phyloP scores from a whole-genome alignment of 2,113 vertebrate genomes.

The Mixornis gularis region DNA sequence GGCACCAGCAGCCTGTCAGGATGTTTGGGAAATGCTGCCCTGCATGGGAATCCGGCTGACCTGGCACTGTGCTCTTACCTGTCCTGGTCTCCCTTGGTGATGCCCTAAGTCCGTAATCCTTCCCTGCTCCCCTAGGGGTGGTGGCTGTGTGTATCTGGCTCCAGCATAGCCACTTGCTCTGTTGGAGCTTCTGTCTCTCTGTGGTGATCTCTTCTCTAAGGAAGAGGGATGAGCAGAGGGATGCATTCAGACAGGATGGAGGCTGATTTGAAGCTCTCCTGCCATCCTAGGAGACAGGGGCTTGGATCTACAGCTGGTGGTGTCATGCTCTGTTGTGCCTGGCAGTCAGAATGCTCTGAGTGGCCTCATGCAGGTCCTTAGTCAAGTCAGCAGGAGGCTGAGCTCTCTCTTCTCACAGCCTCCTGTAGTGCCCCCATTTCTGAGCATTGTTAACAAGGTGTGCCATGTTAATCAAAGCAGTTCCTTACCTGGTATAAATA shows the following conservation, averaged over 20 bases:
- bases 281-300: neutral
- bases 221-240: neutral
- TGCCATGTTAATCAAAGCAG: neutral
- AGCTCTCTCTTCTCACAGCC: neutral
- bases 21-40: neutral
- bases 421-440: neutral
- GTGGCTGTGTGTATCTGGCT: neutral
- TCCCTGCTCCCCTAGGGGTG: neutral
- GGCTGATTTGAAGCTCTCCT: neutral
- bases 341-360: neutral
- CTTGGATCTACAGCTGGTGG: neutral
- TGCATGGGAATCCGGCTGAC: neutral
- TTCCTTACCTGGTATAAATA: neutral
- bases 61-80: neutral
- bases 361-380: neutral
- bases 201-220: neutral
- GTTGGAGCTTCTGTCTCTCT: neutral
- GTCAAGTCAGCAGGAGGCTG: neutral
- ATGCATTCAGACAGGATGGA: neutral
- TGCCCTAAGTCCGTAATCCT: neutral
- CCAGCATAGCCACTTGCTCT: neutral
- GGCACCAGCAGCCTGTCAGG: neutral
- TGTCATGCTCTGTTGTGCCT: neutral
- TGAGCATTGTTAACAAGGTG: neutral
- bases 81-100: neutral